Evolutionary conservation across 2,113 vertebrate genomes (phyloP).

Genomic region (Psilopogon haemacephalus): DNA sequence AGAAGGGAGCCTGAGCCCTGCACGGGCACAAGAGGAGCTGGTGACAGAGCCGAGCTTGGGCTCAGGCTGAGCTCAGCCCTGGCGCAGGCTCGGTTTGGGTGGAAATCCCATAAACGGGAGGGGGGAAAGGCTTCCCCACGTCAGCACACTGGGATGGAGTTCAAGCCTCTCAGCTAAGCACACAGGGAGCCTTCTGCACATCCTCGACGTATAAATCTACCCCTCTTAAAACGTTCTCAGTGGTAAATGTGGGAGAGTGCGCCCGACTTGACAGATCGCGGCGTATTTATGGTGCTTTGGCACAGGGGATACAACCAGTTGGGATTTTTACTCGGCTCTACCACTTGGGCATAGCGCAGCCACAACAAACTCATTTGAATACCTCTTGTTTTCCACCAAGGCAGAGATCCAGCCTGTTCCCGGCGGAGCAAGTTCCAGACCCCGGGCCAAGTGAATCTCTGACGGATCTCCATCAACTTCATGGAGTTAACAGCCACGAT

Average conservation of each 20-base stretch:
- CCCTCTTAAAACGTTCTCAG: not conserved
- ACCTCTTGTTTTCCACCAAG: conserved; percentile 34
- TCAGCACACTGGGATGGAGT: not conserved
- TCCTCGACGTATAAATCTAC: not conserved
- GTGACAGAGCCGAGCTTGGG: not conserved
- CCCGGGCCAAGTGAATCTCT: conserved; percentile 49
- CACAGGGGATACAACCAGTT: conserved; percentile 4
- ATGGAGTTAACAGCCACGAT: not conserved
- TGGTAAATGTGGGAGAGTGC: not conserved
- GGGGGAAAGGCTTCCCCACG: not conserved
- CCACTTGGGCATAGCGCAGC: conserved; percentile 35
- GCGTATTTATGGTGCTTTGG: conserved; percentile 15
- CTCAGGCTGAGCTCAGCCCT: not conserved
- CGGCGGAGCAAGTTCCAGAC: not conserved
- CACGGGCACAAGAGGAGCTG: accelerated
- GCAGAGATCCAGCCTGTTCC: conserved; percentile 48
- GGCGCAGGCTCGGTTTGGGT: not conserved
- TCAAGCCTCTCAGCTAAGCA: conserved; percentile 1
- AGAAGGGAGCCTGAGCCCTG: not conserved
- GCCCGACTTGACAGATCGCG: not conserved
- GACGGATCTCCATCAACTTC: conserved; percentile 31
- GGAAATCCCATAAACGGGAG: not conserved
- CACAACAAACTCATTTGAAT: conserved; percentile 34
- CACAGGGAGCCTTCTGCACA: not conserved
- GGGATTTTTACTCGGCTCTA: conserved; percentile 13